Percentiles rank a stretch among this genome's conserved stretches.
These are phyloP conservation scores for Hydroisotoma schaefferi DNA, from an alignment of 2,888 invertebrate genomes.

Conservation along the genomic window DNA sequence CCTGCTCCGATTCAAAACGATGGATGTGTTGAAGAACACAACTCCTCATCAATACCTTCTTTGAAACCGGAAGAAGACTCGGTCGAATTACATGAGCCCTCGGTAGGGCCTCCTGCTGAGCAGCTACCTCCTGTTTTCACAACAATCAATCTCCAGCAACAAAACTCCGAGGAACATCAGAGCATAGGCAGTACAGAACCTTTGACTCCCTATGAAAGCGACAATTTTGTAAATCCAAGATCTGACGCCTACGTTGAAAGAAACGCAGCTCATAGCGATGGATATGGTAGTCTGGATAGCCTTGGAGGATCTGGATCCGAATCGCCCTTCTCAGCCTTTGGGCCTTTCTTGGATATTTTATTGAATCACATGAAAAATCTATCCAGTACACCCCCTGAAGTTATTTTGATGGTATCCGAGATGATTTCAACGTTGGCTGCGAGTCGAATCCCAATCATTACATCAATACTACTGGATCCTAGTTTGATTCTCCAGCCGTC, in stretches of 20 bases:
- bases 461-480: conserved; percentile 41
- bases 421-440: conserved; percentile 38
- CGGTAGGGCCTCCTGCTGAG: no score
- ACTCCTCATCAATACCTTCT: not conserved
- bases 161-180: not conserved
- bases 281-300: conserved; percentile 37
- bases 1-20: not conserved
- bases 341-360: conserved; percentile 45
- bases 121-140: conserved; percentile 21
- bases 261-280: conserved; percentile 33
- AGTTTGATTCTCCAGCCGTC: conserved; percentile 45
- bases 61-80: no score
- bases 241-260: not conserved
- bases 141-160: conserved; percentile 19
- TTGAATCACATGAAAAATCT: conserved; percentile 37
- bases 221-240: not conserved
- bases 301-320: conserved; percentile 2
- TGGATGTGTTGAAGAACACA: not conserved
- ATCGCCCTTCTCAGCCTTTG: conserved; percentile 32
- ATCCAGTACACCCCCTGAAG: conserved; percentile 35
- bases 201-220: not conserved
- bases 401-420: conserved; percentile 43
- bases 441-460: conserved; percentile 44
- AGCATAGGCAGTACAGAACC: conserved; percentile 1
- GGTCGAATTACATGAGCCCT: no score